Percentiles rank a stretch among this genome's conserved stretches.
Conservation (phyloP, 2,113 vertebrate species). For the Prinia subflava region DNA sequence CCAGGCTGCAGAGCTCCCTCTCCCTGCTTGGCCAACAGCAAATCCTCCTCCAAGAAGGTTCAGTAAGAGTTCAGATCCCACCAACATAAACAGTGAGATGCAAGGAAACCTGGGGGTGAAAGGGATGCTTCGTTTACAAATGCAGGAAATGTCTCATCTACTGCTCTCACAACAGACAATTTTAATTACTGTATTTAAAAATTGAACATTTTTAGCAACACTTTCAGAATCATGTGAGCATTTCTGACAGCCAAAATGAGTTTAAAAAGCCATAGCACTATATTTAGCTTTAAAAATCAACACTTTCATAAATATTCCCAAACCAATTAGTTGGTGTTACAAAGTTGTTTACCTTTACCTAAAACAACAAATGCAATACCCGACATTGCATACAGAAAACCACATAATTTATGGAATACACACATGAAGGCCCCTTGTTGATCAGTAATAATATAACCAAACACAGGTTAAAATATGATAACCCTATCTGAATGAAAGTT, state of each 20-base stretch:
- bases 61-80: background rate
- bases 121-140: conserved; percentile 10
- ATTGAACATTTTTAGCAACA: conserved; percentile 70
- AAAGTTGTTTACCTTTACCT: conserved; percentile 65
- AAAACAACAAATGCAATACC: conserved; percentile 38
- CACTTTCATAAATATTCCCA: conserved; percentile 78
- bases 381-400: background rate
- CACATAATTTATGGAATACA: background rate
- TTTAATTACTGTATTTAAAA: conserved; percentile 67
- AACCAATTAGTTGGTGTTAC: conserved; percentile 70
- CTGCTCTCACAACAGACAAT: conserved; percentile 60
- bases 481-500: background rate
- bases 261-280: conserved; percentile 60
- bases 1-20: background rate
- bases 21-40: background rate
- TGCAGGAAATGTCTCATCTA: conserved; percentile 45
- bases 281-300: conserved; percentile 74
- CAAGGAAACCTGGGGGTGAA: conserved; percentile 1
- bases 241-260: conserved; percentile 68
- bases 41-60: conserved; percentile 23
- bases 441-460: background rate
- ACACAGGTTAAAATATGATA: background rate
- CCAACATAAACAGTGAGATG: background rate
- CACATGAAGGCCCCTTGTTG: background rate
- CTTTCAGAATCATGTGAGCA: conserved; percentile 59